Evolutionary conservation across 1,140 invertebrate genomes (phyloP), one percentile per base, ranked within the genome.

Genomic region (Rhopalosiphum padi): DNA sequence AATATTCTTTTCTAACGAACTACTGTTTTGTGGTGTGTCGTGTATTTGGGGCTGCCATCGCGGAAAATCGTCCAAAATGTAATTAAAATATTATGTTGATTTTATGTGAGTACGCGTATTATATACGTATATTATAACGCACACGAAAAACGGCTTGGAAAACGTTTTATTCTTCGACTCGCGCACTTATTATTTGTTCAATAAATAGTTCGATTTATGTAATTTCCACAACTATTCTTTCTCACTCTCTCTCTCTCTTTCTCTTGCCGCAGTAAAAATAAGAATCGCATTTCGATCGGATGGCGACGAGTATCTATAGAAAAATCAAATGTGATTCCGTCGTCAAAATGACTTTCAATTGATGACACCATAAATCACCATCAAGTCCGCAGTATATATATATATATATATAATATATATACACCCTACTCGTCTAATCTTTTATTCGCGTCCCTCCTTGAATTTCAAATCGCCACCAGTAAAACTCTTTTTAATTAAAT

Each of bases 401-500:
- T 86, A 86, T 85, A 85, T 41, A 30, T 35, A 82, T 35, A 35
- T 82, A 35, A 46, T 55, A 55, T 83, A 21, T 43, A 87, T 48
- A 53, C n/a, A 53, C 87, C 53, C 21, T n/a, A 53, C 48, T 89
- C 87, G 9, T 89, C 48, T 89, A 89, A 89, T 89, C 87, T 89
- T 89, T 89, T 89, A 89, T 89, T n/a, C 48, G 87, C 48, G 23
- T 37, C 46, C 11, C 35, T 48, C 22, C 87, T 89, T 53, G 87
- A 89, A 89, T 89, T 89, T 89, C n/a, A 89, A 89, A 89, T 89
- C 87, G 22, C n/a, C 87, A 23, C 30, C 48, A n/a, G 46, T 53
- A 89, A 48, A 89, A 89, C 87, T 48, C 48, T 35, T 51, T 89
- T 89, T 89, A 53, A 89, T 89, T 89, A 89, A 89, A 89, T 89